Conservation (phyloP, 2,113 vertebrate species). For the Fregetta grallaria region DNA sequence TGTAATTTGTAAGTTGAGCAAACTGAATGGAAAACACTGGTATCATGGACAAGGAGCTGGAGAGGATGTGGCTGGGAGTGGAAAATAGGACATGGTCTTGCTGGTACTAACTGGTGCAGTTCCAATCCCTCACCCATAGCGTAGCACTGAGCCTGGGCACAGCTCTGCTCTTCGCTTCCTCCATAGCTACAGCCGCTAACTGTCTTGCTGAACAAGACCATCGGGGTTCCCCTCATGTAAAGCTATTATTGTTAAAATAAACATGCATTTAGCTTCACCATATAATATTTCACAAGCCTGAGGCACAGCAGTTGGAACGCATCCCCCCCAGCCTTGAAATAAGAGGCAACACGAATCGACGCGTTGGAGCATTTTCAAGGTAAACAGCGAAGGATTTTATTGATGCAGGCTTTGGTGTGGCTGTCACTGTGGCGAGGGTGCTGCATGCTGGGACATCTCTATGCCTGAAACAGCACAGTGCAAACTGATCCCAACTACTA, state of each 20-base stretch:
- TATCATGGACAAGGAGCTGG: not conserved
- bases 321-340: conserved; percentile 39
- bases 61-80: rapidly evolving
- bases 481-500: not conserved
- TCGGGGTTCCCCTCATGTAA: conserved; percentile 1
- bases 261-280: conserved; percentile 35
- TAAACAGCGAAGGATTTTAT: not conserved
- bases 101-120: not conserved
- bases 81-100: not conserved
- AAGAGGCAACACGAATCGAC: not conserved
- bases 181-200: not conserved
- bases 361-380: conserved; percentile 13
- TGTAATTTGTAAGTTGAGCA: not conserved
- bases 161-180: not conserved
- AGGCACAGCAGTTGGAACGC: conserved; percentile 36
- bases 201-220: not conserved
- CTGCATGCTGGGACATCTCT: not conserved
- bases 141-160: not conserved
- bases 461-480: not conserved
- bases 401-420: not conserved
- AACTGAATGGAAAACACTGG: not conserved
- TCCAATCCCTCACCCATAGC: not conserved
- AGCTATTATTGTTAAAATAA: conserved; percentile 64
- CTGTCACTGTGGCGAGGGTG: not conserved
- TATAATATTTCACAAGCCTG: conserved; percentile 58